A percentile compares a stretch with the other conserved stretches of the same genome.
These are phyloP conservation scores for Tetranychus cinnabarinus DNA, from an alignment of 1,140 invertebrate genomes.

Conservation along the genomic window DNA sequence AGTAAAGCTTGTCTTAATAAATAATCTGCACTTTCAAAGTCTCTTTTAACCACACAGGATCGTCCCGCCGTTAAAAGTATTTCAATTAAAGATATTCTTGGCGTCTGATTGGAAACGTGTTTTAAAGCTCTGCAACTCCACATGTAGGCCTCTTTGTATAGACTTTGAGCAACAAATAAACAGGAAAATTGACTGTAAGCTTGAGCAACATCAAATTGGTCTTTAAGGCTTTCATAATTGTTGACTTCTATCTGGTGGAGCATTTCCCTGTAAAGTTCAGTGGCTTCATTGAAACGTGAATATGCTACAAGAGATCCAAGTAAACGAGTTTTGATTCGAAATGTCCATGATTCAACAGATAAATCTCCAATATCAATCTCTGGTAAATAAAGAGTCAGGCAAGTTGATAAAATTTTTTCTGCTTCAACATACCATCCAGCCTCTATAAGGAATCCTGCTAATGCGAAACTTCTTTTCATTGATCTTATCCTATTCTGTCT, in stretches of 20 bases:
- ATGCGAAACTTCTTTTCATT: not conserved
- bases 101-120: slow-evolving; percentile 24
- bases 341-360: not conserved
- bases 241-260: not conserved
- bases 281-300: not conserved
- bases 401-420: not conserved
- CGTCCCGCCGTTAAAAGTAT: slow-evolving; percentile 56
- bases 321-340: not conserved
- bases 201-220: slow-evolving; percentile 32
- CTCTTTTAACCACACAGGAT: slow-evolving; percentile 59
- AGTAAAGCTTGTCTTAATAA: slow-evolving; percentile 54
- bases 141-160: slow-evolving; percentile 41
- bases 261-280: not conserved
- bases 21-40: slow-evolving; percentile 49
- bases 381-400: not conserved
- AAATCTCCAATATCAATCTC: not conserved
- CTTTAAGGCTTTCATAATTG: not conserved
- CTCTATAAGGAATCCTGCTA: not conserved
- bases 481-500: not conserved
- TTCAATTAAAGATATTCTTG: slow-evolving; percentile 33
- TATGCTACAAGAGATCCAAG: not conserved
- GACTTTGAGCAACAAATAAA: slow-evolving; percentile 49
- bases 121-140: slow-evolving; percentile 46
- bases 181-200: slow-evolving; percentile 52
- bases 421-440: not conserved